Base-by-base conservation (phyloP, 2,888 invertebrate genomes). In the Dyspetes luteomarginatus region DNA sequence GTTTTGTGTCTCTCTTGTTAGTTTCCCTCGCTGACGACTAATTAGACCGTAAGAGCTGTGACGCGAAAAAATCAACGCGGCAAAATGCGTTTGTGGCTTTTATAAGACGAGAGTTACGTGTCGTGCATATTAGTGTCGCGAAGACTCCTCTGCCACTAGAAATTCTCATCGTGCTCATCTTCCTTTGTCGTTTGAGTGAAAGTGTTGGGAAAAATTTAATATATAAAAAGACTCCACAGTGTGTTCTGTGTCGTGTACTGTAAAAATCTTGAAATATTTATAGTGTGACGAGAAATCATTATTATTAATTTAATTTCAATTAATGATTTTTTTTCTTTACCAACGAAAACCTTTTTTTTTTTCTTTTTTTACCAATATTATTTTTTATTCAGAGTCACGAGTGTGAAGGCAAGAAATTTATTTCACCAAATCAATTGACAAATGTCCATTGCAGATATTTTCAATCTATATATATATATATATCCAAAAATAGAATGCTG, bases 171-270 rank as follows among this genome's bases (percentile, higher is more conserved):
- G 83, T 83, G 67, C 36, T 56, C 85, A 81, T 78, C 74, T 73
- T 78, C 79, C 60, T 67, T 78, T 80, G 78, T 86, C 85, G 86
- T 85, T 86, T 74, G 84, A 58, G 86, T 83, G 87, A 88, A 87
- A 88, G 87, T 84, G 85, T 85, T 83, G 86, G 82, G 85, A 85
- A 84, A 74, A 81, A 82, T 82, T 81, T 79, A 81, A 78, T 43
- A 56, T 15, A 65, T 22, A 26, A n/a, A n/a, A n/a, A n/a, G n/a
- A n/a, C n/a, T n/a, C 68, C 62, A 56, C 68, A 67, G 56, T 28
- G 30, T 68, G 28, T 67, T 48, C 9, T 4, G 15, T 62, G 26
- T 56, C 56, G 5, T 19, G 48, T 43, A 19, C 56, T n/a, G n/a
- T n/a, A n/a, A n/a, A n/a, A n/a, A n/a, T n/a, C n/a, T n/a, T n/a